phyloP scores from a whole-genome alignment of 2,888 invertebrate genomes.

The Andrena bicolor region DNA sequence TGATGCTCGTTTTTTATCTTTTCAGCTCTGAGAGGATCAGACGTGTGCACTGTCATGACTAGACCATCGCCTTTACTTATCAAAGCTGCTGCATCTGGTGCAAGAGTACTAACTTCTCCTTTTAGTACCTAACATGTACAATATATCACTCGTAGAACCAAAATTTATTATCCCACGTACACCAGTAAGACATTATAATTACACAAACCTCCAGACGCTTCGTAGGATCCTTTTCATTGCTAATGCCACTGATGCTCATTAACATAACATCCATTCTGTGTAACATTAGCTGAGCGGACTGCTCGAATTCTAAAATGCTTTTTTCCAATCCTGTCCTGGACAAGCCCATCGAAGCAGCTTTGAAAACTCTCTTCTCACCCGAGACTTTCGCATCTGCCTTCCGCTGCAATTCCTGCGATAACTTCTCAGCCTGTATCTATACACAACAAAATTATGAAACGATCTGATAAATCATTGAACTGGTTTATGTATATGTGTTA shows the following conservation, averaged over 20 bases:
- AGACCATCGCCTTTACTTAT: constrained; percentile 92
- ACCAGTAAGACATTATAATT: neutral
- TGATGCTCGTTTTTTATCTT: constrained; percentile 87
- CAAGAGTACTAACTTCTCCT: constrained; percentile 88
- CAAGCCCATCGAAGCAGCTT: constrained; percentile 72
- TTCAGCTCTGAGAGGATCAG: constrained; percentile 87
- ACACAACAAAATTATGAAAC: constrained; percentile 24
- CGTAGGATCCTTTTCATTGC: constrained; percentile 87
- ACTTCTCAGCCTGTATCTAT: constrained; percentile 73
- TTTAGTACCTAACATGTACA: constrained; percentile 86
- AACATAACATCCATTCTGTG: constrained; percentile 87
- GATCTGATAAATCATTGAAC: constrained; percentile 8
- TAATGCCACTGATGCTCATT: constrained; percentile 87
- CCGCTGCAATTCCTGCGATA: constrained; percentile 57
- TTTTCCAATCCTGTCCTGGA: constrained; percentile 83
- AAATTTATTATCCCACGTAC: neutral
- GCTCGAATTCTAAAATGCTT: constrained; percentile 85
- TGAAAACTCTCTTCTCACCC: constrained; percentile 76
- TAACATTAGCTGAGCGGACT: constrained; percentile 85
- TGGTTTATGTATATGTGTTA: constrained; percentile 19
- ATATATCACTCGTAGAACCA: neutral
- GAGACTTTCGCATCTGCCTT: constrained; percentile 58
- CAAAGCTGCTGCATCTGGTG: constrained; percentile 91
- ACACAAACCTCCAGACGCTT: constrained; percentile 87
- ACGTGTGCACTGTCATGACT: constrained; percentile 89